Base-by-base conservation (phyloP, 1,140 invertebrate genomes). In the Melitaea cinxia region DNA sequence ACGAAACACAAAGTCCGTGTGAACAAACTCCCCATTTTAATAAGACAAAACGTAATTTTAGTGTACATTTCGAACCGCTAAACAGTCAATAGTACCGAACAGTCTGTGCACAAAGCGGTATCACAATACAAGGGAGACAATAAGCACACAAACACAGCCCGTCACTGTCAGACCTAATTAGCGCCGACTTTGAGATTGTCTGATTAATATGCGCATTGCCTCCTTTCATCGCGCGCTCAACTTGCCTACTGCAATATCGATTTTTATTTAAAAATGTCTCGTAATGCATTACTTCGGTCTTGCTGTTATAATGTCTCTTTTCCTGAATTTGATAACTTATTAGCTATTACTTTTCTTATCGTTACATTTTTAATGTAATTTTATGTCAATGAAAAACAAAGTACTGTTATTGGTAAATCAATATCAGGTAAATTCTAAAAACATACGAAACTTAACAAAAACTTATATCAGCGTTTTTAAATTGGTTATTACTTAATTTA, bases 201-300 rank as follows among this genome's bases (percentile, higher is more conserved):
- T 82, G 85, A 88, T 88, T 88, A 88, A 84, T 88, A 86, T 84
- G 83, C 83, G 78, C 75, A 82, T 79, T 84, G 75, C 78, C 75
- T 80, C 75, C 79, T 75, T 78, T 75, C 72, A 73, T 74, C 57
- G 68, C 70, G 55, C 64, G 61, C 65, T 66, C 65, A 59, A 77
- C 72, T 77, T 71, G 67, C 63, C 63, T 72, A 56, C 56, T 56
- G 50, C 49, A 62, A 62, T 72, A 75, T 75, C 66, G 69, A 75
- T 79, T 68, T 73, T 37, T 57, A 61, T 58, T 60, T 60, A 33
- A 67, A 71, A 68, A 59, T 67, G 65, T 63, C 28, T 63, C 55
- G 37, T 33, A 15, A 26, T 60, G 15, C 28, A 47, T 47, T 21
- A 47, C 37, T 12, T 10, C 19, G 9, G 30, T 14, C 37, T 42